These are phyloP conservation scores for Rotaria macrura DNA, from an alignment of 2,888 invertebrate genomes.

Conservation along the genomic window DNA sequence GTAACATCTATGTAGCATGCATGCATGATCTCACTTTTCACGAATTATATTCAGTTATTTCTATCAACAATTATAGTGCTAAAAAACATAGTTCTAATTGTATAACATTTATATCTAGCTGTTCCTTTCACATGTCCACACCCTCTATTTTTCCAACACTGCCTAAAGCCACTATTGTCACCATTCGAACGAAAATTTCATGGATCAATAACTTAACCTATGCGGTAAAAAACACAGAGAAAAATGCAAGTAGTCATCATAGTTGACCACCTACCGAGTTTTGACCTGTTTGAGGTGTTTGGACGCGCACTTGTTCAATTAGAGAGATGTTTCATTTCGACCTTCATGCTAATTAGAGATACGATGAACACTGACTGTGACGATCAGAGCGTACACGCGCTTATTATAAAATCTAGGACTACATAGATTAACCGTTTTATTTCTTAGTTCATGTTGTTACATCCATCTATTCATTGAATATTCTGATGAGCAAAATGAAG, in stretches of 20 bases:
- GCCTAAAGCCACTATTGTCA: background rate
- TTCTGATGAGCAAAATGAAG: background rate
- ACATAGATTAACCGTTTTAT: background rate
- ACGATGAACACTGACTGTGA: background rate
- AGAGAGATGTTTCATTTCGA: background rate
- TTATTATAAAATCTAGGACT: background rate
- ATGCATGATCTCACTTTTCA: background rate
- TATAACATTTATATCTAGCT: background rate
- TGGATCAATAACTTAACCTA: conserved; percentile 1
- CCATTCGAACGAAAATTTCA: background rate
- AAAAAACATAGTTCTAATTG: background rate
- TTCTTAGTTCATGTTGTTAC: background rate
- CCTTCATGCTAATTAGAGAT: background rate
- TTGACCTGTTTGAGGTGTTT: conserved; percentile 6
- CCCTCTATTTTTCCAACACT: background rate
- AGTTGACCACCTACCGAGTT: background rate
- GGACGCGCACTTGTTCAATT: conserved; percentile 15
- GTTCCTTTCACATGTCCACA: conserved; percentile 4
- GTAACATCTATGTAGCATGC: too few species aligned
- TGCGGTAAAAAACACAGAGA: background rate
- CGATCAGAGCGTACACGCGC: conserved; percentile 12
- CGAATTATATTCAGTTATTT: background rate
- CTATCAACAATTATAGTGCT: background rate
- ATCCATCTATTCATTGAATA: background rate
- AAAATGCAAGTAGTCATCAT: background rate